Base-by-base conservation (phyloP, 2,113 vertebrate species). In the Emydocephalus ijimae region DNA sequence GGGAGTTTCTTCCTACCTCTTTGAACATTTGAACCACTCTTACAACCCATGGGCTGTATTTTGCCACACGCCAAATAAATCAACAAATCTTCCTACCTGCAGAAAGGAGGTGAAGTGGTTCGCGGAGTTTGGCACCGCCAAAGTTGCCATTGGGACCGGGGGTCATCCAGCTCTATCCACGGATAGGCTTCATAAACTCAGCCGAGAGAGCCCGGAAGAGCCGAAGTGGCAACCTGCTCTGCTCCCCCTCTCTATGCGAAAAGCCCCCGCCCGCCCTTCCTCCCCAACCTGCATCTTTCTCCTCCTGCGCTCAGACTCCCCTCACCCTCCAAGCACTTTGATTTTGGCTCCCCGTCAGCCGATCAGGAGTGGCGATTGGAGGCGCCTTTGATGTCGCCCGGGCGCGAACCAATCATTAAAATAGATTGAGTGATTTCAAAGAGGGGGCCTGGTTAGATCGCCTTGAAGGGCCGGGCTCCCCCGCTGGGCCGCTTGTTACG, bases 51-150 rank as follows among this genome's bases (percentile, higher is more conserved):
- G 45, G 45, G 5, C 45, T 5, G 7, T 50, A 9, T 9, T 50
- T 50, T 50, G 48, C 48, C 48, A 50, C 48, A 50, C 48, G 48
- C 8, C 7, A 9, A 50, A 9, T 50, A 50, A 50, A 50, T 9
- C 48, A 50, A 9, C 48, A 9, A 50, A 50, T 26, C 55, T 29
- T 89, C 97, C 94, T 96, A 98, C 98, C 98, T 98, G 98, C 93
- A 98, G 95, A 95, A 98, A 98, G 45, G 97, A 97, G 93, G 98
- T 97, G 74, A 98, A 96, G 96, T 97, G 97, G 95, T 97, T 97
- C 92, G 98, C 98, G 96, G 97, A 54, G 14, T 54, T 96, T 97
- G 97, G 97, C 95, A 94, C 43, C 23, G 43, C 45, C 88, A 86
- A 18, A 48, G 88, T 50, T 52, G 74, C 92, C 88, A 61, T 92